A percentile compares a stretch with the other conserved stretches of the same genome.
These are phyloP conservation scores for Drosophila willistoni DNA, from an alignment of 1,140 invertebrate genomes.

Conservation along the genomic window DNA sequence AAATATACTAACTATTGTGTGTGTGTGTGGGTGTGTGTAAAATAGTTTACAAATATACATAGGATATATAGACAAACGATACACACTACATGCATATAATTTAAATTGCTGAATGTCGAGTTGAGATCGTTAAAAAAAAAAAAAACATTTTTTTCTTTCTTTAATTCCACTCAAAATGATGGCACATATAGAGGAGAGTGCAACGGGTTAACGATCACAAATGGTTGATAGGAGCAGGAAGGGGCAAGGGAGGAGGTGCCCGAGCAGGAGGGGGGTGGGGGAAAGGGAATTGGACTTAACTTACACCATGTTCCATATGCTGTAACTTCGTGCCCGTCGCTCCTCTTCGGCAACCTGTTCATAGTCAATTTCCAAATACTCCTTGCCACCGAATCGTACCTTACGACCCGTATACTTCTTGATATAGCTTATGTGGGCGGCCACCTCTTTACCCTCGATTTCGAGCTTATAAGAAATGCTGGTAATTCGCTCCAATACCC, in stretches of 20 bases:
- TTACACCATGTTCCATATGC: slow-evolving; percentile 82
- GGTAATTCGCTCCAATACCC: slow-evolving; percentile 73
- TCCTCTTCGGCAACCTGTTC: slow-evolving; percentile 79
- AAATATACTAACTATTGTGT: neutral
- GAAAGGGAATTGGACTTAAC: neutral
- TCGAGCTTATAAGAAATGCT: slow-evolving; percentile 80
- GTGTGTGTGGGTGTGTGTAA: neutral
- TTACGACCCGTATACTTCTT: slow-evolving; percentile 79
- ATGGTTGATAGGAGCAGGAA: neutral
- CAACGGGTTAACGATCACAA: slow-evolving; percentile 44
- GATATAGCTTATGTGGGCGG: slow-evolving; percentile 77
- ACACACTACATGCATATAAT: slow-evolving; percentile 50
- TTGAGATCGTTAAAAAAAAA: slow-evolving; percentile 78
- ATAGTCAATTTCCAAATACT: slow-evolving; percentile 81
- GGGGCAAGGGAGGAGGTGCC: neutral
- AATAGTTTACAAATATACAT: slow-evolving; percentile 28
- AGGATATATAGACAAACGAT: slow-evolving; percentile 37
- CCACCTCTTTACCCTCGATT: slow-evolving; percentile 76
- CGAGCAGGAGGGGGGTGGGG: too few species aligned
- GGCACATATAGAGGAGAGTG: slow-evolving; percentile 5
- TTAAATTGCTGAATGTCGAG: slow-evolving; percentile 71
- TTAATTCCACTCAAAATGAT: slow-evolving; percentile 69
- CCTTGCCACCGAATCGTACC: slow-evolving; percentile 78
- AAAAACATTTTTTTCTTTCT: slow-evolving; percentile 34
- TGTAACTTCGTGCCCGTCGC: slow-evolving; percentile 73